These are phyloP conservation scores for Halictus rubicundus DNA, from an alignment of 1,140 invertebrate species.

Conservation along the genomic window DNA sequence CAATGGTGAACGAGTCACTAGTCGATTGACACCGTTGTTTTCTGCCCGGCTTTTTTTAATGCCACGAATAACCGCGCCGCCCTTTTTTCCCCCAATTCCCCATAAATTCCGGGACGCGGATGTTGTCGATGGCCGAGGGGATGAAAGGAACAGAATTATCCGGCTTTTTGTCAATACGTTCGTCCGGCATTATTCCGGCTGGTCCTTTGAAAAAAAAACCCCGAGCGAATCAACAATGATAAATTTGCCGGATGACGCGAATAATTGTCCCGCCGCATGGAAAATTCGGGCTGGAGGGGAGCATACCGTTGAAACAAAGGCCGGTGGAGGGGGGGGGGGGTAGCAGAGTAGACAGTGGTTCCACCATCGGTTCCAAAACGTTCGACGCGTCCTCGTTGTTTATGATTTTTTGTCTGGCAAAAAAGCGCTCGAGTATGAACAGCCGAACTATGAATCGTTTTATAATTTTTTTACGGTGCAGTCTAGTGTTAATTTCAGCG, in stretches of 20 bases:
- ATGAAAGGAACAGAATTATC: slow-evolving; percentile 32
- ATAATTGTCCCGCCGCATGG: not conserved
- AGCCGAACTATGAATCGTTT: too few species aligned
- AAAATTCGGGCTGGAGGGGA: slow-evolving; percentile 2
- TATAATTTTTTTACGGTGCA: too few species aligned
- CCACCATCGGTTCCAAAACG: slow-evolving; percentile 13
- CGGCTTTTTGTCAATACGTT: slow-evolving; percentile 29
- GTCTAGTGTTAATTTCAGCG: not conserved
- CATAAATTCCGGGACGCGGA: slow-evolving; percentile 7
- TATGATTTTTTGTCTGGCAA: too few species aligned
- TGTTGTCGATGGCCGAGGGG: too few species aligned
- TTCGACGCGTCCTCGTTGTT: too few species aligned
- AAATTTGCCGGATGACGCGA: slow-evolving; percentile 29
- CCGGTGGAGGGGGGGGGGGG: too few species aligned
- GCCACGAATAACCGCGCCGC: not conserved
- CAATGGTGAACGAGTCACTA: too few species aligned
- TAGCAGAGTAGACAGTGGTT: not conserved
- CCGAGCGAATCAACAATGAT: slow-evolving; percentile 38
- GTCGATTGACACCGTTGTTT: too few species aligned
- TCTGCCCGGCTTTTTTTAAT: not conserved
- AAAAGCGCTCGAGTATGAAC: not conserved
- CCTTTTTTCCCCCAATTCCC: slow-evolving; percentile 6
- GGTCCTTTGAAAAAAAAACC: not conserved
- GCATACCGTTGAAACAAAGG: slow-evolving; percentile 23
- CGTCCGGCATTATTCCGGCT: slow-evolving; percentile 23